These are phyloP conservation scores for Silurus meridionalis DNA, from an alignment of 2,113 vertebrate species.

Conservation along the genomic window DNA sequence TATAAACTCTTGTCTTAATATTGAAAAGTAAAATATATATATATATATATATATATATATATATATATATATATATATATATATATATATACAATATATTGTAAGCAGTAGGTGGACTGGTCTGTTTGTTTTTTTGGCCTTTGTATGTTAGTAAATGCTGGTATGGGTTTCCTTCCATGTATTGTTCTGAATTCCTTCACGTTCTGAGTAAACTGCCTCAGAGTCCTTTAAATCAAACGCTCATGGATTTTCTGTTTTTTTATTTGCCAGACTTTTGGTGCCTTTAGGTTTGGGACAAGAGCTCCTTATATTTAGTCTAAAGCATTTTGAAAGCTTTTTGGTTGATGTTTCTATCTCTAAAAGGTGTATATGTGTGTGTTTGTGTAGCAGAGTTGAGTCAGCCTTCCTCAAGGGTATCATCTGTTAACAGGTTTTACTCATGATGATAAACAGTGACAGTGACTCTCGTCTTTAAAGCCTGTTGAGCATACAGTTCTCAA, in stretches of 20 bases:
- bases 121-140: conserved; percentile 27
- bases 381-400: conserved; percentile 21
- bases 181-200: conserved; percentile 41
- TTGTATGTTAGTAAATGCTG: conserved; percentile 32
- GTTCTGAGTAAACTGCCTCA: conserved; percentile 39
- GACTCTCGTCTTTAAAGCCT: conserved; percentile 31
- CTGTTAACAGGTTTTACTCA: conserved; percentile 30
- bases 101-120: background rate
- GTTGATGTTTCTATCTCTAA: conserved; percentile 3
- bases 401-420: conserved; percentile 13
- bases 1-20: background rate
- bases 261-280: conserved; percentile 1
- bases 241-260: background rate
- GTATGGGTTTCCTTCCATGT: conserved; percentile 49
- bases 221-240: conserved; percentile 41
- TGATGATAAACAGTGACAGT: background rate
- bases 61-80: background rate
- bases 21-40: background rate
- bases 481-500: background rate
- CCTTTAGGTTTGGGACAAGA: background rate
- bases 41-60: background rate
- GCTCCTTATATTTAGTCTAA: conserved; percentile 10
- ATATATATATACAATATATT: background rate
- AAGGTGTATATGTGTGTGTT: background rate
- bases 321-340: conserved; percentile 10